A percentile compares a stretch with the other conserved stretches of the same genome.
Evolutionary conservation across 2,113 vertebrate species (phyloP).

Genomic region (Menidia beryllina): DNA sequence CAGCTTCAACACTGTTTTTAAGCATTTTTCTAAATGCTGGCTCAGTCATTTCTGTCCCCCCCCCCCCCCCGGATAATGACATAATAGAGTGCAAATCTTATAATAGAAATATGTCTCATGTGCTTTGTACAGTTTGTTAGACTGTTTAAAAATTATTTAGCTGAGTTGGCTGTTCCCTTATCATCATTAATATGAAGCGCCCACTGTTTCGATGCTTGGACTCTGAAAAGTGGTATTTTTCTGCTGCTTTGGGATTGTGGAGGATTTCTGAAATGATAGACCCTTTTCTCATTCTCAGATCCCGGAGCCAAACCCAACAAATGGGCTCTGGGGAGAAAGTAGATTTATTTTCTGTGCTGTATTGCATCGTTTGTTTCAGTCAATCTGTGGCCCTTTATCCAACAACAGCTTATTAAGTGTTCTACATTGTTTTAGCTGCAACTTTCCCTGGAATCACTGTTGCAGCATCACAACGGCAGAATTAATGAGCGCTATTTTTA

Average conservation of each 20-base stretch:
- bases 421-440: slow-evolving; percentile 58
- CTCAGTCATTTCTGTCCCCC: neutral
- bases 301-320: slow-evolving; percentile 30
- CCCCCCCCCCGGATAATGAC: no score
- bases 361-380: slow-evolving; percentile 47
- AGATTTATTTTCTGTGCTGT: slow-evolving; percentile 29
- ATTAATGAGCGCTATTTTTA: slow-evolving; percentile 79
- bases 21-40: slow-evolving; percentile 17
- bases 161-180: neutral
- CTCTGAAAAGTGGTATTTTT: no score
- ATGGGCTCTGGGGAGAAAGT: slow-evolving; percentile 1
- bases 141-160: neutral
- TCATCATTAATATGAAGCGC: neutral
- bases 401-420: slow-evolving; percentile 63
- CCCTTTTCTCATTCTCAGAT: slow-evolving; percentile 11
- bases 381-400: slow-evolving; percentile 37
- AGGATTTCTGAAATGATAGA: slow-evolving; percentile 16
- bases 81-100: no score
- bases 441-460: slow-evolving; percentile 72
- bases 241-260: neutral
- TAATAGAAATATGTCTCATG: neutral
- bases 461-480: slow-evolving; percentile 77
- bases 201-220: neutral
- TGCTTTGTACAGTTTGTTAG: neutral
- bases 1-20: slow-evolving; percentile 23